Conservation (phyloP, 2,888 invertebrate genomes). For the Lottia scabra region DNA sequence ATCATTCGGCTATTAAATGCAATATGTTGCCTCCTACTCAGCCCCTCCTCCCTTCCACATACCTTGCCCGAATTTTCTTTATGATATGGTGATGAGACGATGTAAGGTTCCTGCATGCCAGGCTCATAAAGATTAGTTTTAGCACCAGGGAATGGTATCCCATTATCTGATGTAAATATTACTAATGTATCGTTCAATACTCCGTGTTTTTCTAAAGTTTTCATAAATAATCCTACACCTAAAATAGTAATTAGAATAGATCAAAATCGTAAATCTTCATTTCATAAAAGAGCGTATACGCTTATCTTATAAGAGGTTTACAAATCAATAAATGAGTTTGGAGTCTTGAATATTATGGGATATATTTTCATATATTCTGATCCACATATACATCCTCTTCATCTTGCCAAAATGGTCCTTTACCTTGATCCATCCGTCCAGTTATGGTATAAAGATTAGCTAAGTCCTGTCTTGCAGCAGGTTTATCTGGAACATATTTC, state of each 20-base stretch:
- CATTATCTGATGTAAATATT: slow-evolving; percentile 91
- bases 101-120: slow-evolving; percentile 82
- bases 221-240: slow-evolving; percentile 85
- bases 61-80: slow-evolving; percentile 74
- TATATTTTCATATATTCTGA: no score
- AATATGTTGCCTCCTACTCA: no score
- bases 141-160: slow-evolving; percentile 92
- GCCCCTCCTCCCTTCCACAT: no score
- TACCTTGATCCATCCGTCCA: slow-evolving; percentile 86
- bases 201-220: slow-evolving; percentile 80
- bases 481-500: slow-evolving; percentile 84
- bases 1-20: no score
- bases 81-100: slow-evolving; percentile 82
- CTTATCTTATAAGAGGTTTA: no score
- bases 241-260: no score
- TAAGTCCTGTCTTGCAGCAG: slow-evolving; percentile 83
- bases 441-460: slow-evolving; percentile 92
- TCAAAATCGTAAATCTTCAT: no score
- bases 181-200: slow-evolving; percentile 82
- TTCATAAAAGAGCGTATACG: no score
- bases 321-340: no score
- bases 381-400: no score
- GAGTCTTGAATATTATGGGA: no score
- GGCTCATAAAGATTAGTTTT: slow-evolving; percentile 91
- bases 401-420: no score